Conservation (phyloP, 2,113 vertebrate genomes). For the Himantopus leucocephalus region DNA sequence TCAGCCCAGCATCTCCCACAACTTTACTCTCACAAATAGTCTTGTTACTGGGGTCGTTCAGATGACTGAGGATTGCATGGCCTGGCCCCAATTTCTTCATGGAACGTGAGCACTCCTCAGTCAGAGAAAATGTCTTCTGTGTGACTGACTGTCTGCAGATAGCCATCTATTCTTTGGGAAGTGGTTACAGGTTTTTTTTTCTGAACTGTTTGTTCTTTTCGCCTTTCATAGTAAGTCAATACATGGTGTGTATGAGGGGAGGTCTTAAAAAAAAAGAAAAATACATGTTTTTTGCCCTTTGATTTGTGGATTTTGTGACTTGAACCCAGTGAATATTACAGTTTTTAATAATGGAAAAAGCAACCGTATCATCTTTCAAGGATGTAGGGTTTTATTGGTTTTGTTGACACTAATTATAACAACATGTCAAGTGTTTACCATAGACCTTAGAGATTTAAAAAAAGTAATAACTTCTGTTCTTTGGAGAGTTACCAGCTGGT, state of each 20-base stretch:
- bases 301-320: background rate
- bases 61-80: background rate
- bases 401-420: background rate
- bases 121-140: background rate
- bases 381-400: background rate
- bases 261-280: background rate
- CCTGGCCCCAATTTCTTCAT: background rate
- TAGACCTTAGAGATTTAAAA: background rate
- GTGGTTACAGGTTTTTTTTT: background rate
- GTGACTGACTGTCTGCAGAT: background rate
- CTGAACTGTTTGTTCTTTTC: background rate
- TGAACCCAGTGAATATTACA: background rate
- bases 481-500: background rate
- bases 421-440: background rate
- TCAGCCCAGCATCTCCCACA: background rate
- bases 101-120: background rate
- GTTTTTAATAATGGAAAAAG: background rate
- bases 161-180: background rate
- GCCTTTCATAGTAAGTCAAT: background rate
- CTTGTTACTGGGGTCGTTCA: background rate
- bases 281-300: accelerated
- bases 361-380: background rate
- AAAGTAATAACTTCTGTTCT: background rate
- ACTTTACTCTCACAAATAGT: background rate
- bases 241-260: background rate